Evolutionary conservation across 2,113 vertebrate species (phyloP), one percentile per base, ranked within the genome.

Genomic region (Redunca redunca): DNA sequence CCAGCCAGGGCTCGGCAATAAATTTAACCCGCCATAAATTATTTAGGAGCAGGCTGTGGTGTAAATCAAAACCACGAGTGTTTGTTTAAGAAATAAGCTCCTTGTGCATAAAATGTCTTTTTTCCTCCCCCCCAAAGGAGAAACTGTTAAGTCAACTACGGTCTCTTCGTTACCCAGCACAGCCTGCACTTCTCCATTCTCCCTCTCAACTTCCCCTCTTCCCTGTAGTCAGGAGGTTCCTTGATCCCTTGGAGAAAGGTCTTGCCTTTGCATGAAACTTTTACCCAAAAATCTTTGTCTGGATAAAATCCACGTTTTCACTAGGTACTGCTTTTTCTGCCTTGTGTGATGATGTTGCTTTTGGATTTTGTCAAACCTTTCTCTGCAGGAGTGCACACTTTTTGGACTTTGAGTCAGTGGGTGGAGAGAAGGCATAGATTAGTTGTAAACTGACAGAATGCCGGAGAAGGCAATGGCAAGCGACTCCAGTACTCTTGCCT

Each of bases 1-100:
- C 98, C 99, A 98, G 99, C 99, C 99, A 99, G 98, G 99, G 99
- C 99, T 99, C 96, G 99, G 99, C 99, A 99, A 99, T 99, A 99
- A 99, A 99, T 99, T 99, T 99, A 99, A 99, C 99, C 98, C 99
- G 99, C 99, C 99, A 99, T 99, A 99, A 99, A 99, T 99, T 99
- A 99, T 99, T 99, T 99, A 99, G 99, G 99, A 99, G 99, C 99
- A 99, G 99, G 98, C 99, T 97, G 55, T 99, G 99, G 99, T 99
- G 99, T 99, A 99, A 99, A 99, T 99, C 99, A 99, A 99, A 99
- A 99, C 97, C 99, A 99, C 97, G 93, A 99, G 98, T 99, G 99
- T 99, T 99, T 99, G 99, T 99, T 99, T 99, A 99, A 99, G 98
- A 99, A 99, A 99, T 99, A 98, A 99, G 99, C 98, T 99, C 97